Percentiles rank a stretch among this genome's conserved stretches.
phyloP scores from a whole-genome alignment of 2,888 invertebrate species.

The Folsomia candida region DNA sequence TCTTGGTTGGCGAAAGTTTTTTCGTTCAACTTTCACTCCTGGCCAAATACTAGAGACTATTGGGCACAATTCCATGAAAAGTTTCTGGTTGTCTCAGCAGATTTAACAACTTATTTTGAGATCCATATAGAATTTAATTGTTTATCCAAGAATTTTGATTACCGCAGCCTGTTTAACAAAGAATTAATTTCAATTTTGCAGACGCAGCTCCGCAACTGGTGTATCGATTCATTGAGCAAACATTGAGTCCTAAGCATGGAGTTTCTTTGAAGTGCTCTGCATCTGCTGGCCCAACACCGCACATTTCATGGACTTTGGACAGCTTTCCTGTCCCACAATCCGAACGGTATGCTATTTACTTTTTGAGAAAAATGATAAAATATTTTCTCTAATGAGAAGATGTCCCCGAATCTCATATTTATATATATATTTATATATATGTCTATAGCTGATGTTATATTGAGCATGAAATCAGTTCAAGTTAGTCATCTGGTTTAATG shows the following conservation, averaged over 20 bases:
- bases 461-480: too few species aligned
- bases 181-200: constrained; percentile 37
- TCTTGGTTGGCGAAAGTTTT: too few species aligned
- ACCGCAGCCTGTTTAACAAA: too few species aligned
- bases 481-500: too few species aligned
- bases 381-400: neutral
- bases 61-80: too few species aligned
- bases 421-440: too few species aligned
- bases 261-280: constrained; percentile 58
- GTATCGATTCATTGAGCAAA: constrained; percentile 56
- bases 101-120: neutral
- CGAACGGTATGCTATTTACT: constrained; percentile 36
- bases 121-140: too few species aligned
- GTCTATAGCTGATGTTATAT: too few species aligned
- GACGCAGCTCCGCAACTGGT: constrained; percentile 54
- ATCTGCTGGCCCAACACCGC: constrained; percentile 53
- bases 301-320: constrained; percentile 37
- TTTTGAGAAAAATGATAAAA: neutral
- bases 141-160: too few species aligned
- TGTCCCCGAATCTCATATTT: neutral
- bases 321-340: constrained; percentile 34
- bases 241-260: constrained; percentile 57
- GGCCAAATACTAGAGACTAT: too few species aligned
- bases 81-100: too few species aligned
- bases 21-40: too few species aligned